Evolutionary conservation across 2,113 vertebrate genomes (phyloP).

Genomic region (Dasyornis broadbenti): DNA sequence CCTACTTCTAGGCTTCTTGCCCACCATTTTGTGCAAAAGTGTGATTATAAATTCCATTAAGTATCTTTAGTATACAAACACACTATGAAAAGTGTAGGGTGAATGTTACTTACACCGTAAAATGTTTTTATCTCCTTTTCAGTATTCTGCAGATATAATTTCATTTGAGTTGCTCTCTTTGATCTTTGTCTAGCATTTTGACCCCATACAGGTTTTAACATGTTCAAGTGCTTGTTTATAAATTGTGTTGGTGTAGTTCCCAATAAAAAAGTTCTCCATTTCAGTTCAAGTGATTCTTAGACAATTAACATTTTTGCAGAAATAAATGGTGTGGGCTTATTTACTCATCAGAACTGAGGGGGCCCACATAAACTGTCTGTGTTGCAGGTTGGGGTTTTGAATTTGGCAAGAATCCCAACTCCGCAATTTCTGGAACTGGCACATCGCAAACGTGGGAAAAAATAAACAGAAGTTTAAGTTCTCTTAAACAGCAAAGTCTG

Average conservation of each 20-base stretch:
- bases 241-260: neutral
- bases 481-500: neutral
- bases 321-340: neutral
- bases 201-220: neutral
- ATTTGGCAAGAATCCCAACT: neutral
- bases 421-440: neutral
- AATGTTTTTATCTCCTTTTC: neutral
- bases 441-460: neutral
- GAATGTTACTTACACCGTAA: neutral
- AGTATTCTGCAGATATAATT: neutral
- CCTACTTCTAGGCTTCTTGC: neutral
- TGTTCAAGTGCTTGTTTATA: neutral
- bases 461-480: neutral
- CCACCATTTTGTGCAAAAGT: neutral
- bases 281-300: neutral
- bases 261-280: neutral
- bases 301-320: neutral
- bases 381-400: neutral
- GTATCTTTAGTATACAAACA: neutral
- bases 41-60: neutral
- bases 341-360: neutral
- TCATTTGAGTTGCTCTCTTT: neutral
- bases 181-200: neutral
- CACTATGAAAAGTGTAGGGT: neutral
- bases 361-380: neutral